A percentile compares a stretch with the other conserved stretches of the same genome.
Conservation (phyloP, 2,797 vertebrate species). For the Scolopax bukidnonensis region DNA sequence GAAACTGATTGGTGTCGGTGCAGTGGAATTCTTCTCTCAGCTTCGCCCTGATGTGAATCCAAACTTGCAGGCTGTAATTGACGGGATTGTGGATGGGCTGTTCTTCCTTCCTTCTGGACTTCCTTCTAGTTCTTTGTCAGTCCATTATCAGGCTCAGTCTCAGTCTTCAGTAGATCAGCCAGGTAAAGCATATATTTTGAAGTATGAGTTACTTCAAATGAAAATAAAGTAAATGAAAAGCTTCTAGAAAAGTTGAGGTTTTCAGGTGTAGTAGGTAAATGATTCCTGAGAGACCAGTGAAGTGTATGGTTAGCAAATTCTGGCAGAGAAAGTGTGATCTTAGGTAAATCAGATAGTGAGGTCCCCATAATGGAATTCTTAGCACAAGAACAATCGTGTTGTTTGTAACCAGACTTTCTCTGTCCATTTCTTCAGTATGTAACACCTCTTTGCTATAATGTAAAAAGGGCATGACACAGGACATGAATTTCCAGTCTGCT, state of each 20-base stretch:
- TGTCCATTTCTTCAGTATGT: neutral
- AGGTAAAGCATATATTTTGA: conserved; percentile 75
- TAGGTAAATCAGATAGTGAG: neutral
- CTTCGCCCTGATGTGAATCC: conserved; percentile 89
- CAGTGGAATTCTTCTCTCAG: conserved; percentile 92
- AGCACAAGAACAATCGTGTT: neutral
- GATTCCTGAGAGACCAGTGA: neutral
- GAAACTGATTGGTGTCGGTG: conserved; percentile 89
- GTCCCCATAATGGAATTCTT: neutral
- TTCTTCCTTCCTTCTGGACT: conserved; percentile 87
- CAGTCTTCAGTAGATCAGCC: conserved; percentile 56
- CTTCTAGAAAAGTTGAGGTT: neutral
- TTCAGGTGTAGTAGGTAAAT: rapidly evolving
- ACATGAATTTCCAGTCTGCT: neutral
- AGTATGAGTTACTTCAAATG: neutral
- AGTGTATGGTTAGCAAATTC: neutral
- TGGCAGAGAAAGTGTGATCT: neutral
- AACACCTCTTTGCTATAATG: neutral
- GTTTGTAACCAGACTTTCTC: neutral
- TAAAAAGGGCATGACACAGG: neutral
- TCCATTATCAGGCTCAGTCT: conserved; percentile 65
- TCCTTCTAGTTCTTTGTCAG: conserved; percentile 67
- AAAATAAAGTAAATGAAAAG: neutral
- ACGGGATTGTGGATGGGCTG: conserved; percentile 90
- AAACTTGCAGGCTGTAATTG: conserved; percentile 86